Percentiles rank a stretch among this genome's conserved stretches.
Evolutionary conservation across 2,113 vertebrate species (phyloP).

Genomic region (Sylvilagus bachmani): DNA sequence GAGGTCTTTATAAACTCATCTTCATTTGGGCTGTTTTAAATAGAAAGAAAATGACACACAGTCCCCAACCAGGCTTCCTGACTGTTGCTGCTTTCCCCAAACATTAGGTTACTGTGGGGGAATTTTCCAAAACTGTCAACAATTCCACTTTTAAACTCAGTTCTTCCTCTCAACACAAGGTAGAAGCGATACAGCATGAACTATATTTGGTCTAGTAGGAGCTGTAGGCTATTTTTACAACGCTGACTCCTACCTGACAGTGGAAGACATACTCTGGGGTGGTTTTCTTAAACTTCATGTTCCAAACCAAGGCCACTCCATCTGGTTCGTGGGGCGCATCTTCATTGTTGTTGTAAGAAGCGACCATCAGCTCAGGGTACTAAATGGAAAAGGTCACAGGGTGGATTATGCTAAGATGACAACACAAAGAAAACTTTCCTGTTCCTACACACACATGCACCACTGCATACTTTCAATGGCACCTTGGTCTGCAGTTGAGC

Average conservation of each 20-base stretch:
- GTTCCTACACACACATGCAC: not conserved
- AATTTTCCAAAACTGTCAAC: slow-evolving; percentile 83
- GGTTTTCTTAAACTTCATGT: slow-evolving; percentile 99
- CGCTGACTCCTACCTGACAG: slow-evolving; percentile 93
- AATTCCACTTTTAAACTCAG: slow-evolving; percentile 81
- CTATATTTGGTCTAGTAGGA: slow-evolving; percentile 57
- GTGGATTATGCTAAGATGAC: not conserved
- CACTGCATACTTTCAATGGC: not conserved
- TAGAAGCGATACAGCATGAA: slow-evolving; percentile 61
- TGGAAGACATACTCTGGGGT: slow-evolving; percentile 99
- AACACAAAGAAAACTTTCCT: not conserved
- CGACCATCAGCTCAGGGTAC: slow-evolving; percentile 98
- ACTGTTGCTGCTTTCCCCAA: slow-evolving; percentile 84
- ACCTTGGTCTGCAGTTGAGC: not conserved
- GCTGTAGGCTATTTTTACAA: slow-evolving; percentile 64
- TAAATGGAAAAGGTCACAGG: slow-evolving; percentile 79
- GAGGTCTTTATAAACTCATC: slow-evolving; percentile 91
- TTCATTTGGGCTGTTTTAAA: slow-evolving; percentile 87
- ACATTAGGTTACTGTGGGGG: slow-evolving; percentile 81
- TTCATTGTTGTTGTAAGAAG: slow-evolving; percentile 98
- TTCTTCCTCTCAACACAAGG: slow-evolving; percentile 70
- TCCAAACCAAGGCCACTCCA: slow-evolving; percentile 97
- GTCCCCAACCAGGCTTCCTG: slow-evolving; percentile 80
- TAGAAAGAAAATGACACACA: slow-evolving; percentile 88
- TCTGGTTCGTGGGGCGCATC: slow-evolving; percentile 98